A percentile compares a stretch with the other conserved stretches of the same genome.
Evolutionary conservation across 2,113 vertebrate genomes (phyloP).

Genomic region (Calypte anna): DNA sequence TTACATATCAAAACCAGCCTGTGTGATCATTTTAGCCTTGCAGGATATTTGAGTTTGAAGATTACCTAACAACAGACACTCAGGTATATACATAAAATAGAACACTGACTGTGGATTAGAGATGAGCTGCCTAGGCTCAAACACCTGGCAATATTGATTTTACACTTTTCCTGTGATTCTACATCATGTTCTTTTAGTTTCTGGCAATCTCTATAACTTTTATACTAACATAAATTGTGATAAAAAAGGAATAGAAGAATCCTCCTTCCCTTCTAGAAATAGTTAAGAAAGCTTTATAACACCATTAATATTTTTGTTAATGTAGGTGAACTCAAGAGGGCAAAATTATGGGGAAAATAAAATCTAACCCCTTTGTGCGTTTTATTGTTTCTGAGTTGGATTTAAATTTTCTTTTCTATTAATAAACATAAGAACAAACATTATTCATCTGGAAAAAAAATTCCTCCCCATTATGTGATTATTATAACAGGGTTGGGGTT

Average conservation of each 20-base stretch:
- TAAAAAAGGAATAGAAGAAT: slow-evolving; percentile 71
- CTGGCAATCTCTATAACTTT: slow-evolving; percentile 79
- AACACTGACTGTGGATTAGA: slow-evolving; percentile 67
- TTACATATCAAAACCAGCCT: neutral
- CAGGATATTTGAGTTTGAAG: slow-evolving; percentile 32
- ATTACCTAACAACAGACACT: slow-evolving; percentile 40
- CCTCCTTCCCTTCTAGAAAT: slow-evolving; percentile 63
- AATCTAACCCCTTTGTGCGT: slow-evolving; percentile 20
- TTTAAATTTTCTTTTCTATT: slow-evolving; percentile 46
- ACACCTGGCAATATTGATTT: slow-evolving; percentile 78
- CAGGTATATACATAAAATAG: slow-evolving; percentile 74
- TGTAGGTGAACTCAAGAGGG: slow-evolving; percentile 55
- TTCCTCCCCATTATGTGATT: neutral
- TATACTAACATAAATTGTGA: slow-evolving; percentile 78
- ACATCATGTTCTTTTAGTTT: slow-evolving; percentile 79
- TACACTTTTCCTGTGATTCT: slow-evolving; percentile 77
- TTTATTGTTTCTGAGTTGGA: neutral
- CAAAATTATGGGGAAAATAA: slow-evolving; percentile 27
- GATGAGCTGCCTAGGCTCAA: slow-evolving; percentile 72
- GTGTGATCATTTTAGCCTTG: slow-evolving; percentile 9
- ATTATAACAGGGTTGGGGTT: too few relatives aligned
- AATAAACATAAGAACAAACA: slow-evolving; percentile 39
- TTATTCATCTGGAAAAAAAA: neutral
- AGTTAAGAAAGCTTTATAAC: slow-evolving; percentile 64
- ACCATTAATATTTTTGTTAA: slow-evolving; percentile 77